Evolutionary conservation across 2,888 invertebrate species (phyloP).

Genomic region (Anoncus sp.): DNA sequence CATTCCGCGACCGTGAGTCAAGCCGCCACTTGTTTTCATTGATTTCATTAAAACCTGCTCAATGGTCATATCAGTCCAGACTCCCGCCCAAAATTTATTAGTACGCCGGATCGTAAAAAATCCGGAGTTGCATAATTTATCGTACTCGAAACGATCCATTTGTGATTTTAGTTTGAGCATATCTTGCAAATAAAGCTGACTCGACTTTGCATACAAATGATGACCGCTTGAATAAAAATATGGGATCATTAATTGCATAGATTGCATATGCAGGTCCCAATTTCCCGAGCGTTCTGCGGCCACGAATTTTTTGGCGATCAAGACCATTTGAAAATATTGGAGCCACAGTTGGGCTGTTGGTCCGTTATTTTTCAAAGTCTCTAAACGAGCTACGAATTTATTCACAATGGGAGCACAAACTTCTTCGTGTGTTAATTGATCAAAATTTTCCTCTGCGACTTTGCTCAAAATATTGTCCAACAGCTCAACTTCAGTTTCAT

Average conservation of each 20-base stretch:
- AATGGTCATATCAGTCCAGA: too few species aligned
- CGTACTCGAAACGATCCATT: constrained; percentile 59
- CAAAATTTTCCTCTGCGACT: too few species aligned
- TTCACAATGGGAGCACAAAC: too few species aligned
- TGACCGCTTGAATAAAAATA: constrained; percentile 73
- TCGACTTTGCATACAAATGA: constrained; percentile 71
- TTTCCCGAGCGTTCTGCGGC: constrained; percentile 19
- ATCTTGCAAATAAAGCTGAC: constrained; percentile 70
- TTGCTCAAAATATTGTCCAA: too few species aligned
- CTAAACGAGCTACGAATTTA: too few species aligned
- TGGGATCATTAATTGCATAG: constrained; percentile 62
- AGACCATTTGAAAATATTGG: constrained; percentile 46
- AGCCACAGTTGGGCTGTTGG: constrained; percentile 70
- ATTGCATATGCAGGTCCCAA: constrained; percentile 28
- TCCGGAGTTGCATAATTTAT: too few species aligned
- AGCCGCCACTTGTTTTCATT: constrained; percentile 41
- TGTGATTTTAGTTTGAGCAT: constrained; percentile 25
- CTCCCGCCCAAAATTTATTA: too few species aligned
- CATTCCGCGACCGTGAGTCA: constrained; percentile 63
- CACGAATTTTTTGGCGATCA: constrained; percentile 8
- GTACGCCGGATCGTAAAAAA: too few species aligned
- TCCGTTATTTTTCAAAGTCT: constrained; percentile 4
- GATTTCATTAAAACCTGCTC: constrained; percentile 58
- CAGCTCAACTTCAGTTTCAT: too few species aligned
- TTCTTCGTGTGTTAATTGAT: too few species aligned